Base-by-base conservation (phyloP, 2,113 vertebrate species). In the Oryzias woworae region DNA sequence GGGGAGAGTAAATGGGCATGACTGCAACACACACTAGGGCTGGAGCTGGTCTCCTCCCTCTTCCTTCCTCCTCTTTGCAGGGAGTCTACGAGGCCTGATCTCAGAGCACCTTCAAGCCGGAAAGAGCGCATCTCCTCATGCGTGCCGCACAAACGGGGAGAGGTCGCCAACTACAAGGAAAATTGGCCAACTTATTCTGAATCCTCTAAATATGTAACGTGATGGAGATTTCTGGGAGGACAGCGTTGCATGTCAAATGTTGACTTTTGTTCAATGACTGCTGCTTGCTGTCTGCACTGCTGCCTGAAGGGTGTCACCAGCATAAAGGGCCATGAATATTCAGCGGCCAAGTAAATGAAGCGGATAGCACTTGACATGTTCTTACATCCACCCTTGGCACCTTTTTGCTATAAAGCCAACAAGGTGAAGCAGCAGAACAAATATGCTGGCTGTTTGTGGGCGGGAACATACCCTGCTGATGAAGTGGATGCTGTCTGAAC, bases 331-430 rank as follows among this genome's bases (percentile, higher is more conserved):
- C 68, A 82, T 87, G 89, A 91, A 91, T 92, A 90, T 89, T 89
- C 85, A 90, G 79, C 46, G 61, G 22, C 61, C 73, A 58, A 79
- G 79, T 86, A 85, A 89, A 90, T 83, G 86, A 87, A 72, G 82
- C 81, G 79, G 80, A 83, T 70, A 86, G 80, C 69, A 63, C 80
- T 81, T 75, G 78, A 85, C 81, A 71, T 84, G 85, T 80, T 81
- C 59, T 20, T 82, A 89, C 87, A 85, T 78, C 83, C 77, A 89
- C 87, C 84, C 88, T 85, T 88, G 84, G 86, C 84, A 83, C 82
- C 77, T 69, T 61, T 68, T 52, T 67, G 67, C 68, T 42, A 57
- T 75, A 75, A 78, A 78, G 84, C 64, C 85, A 82, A 80, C 81
- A 77, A 82, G 83, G 83, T 77, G 80, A 82, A 80, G 80, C 78